Conservation (phyloP, 2,113 vertebrate genomes). For the Natator depressus region DNA sequence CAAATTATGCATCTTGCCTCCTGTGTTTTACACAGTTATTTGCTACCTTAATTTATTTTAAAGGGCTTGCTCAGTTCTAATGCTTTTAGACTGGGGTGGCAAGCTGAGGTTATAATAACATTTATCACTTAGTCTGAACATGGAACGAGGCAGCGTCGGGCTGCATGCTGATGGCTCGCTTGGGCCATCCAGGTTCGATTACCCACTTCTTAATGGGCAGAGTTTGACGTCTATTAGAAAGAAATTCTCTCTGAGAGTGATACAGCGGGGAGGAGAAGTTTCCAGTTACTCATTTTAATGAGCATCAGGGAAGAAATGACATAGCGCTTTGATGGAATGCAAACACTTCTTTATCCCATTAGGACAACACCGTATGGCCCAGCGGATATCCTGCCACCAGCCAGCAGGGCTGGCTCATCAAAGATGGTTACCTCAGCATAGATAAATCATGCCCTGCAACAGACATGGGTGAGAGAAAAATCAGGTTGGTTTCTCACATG, state of each 20-base stretch:
- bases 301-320: constrained; percentile 67
- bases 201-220: constrained; percentile 66
- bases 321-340: constrained; percentile 41
- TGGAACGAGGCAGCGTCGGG: constrained; percentile 46
- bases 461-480: background rate
- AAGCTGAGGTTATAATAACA: constrained; percentile 66
- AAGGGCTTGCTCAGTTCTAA: constrained; percentile 67
- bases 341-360: constrained; percentile 44
- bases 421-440: background rate
- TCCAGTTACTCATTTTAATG: constrained; percentile 72
- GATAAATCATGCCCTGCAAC: constrained; percentile 8
- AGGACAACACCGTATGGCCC: background rate
- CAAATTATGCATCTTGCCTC: constrained; percentile 65
- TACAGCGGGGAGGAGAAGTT: constrained; percentile 58
- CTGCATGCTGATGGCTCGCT: constrained; percentile 71
- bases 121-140: constrained; percentile 64
- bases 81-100: constrained; percentile 37
- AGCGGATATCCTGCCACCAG: background rate
- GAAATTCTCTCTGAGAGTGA: constrained; percentile 65
- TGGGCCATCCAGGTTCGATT: constrained; percentile 72
- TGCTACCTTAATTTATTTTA: constrained; percentile 74
- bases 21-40: constrained; percentile 69
- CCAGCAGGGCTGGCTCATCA: constrained; percentile 12
- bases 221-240: constrained; percentile 69
- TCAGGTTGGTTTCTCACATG: background rate